A percentile compares a stretch with the other conserved stretches of the same genome.
phyloP scores from a whole-genome alignment of 1,140 invertebrate species.

The Lepidurus packardi region DNA sequence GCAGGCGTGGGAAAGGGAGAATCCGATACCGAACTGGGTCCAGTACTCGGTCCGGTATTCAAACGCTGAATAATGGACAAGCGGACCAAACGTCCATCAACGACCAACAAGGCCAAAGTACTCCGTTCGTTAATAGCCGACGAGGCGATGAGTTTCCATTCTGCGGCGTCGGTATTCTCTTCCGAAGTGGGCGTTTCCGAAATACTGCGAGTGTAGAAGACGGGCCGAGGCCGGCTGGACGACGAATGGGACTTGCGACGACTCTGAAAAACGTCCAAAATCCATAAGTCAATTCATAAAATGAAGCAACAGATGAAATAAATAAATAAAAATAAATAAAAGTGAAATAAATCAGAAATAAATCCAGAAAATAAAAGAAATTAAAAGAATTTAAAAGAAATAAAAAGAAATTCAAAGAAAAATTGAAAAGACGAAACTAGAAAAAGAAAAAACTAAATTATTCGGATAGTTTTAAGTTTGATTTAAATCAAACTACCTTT shows the following conservation, averaged over 20 bases:
- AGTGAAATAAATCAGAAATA: too few species aligned
- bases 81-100: constrained; percentile 56
- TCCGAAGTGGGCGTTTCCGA: constrained; percentile 36
- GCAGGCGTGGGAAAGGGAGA: constrained; percentile 2
- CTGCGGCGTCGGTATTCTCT: constrained; percentile 52
- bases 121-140: constrained; percentile 46
- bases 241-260: constrained; percentile 25
- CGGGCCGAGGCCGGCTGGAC: constrained; percentile 27
- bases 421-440: background rate
- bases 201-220: constrained; percentile 35
- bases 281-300: background rate
- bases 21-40: constrained; percentile 10
- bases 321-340: background rate
- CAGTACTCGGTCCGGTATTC: constrained; percentile 47
- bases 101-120: constrained; percentile 59
- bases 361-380: background rate
- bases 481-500: background rate
- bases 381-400: constrained; percentile 6
- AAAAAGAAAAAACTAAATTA: background rate
- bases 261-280: background rate
- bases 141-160: constrained; percentile 61
- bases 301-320: background rate
- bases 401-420: background rate
- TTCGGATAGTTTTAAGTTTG: background rate
- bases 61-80: constrained; percentile 59